A percentile compares a stretch with the other conserved stretches of the same genome.
phyloP scores from a whole-genome alignment of 2,797 vertebrate genomes.

The Sylvia borin region DNA sequence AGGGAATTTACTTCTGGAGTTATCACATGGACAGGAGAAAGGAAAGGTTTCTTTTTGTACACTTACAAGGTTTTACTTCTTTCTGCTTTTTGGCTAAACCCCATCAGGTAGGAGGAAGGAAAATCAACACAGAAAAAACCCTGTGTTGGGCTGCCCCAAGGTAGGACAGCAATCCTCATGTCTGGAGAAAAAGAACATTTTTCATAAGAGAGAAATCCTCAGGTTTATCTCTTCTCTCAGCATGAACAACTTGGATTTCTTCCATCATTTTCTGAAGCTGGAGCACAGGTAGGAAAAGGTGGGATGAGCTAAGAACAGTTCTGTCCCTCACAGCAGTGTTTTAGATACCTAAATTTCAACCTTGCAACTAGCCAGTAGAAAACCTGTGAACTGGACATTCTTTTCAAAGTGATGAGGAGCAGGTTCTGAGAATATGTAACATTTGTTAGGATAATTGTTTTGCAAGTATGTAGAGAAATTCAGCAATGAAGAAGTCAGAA shows the following conservation, averaged over 20 bases:
- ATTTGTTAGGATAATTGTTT: background rate
- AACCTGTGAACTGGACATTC: background rate
- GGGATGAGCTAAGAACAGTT: background rate
- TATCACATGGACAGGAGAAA: accelerated
- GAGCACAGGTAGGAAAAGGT: accelerated
- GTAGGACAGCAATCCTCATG: background rate
- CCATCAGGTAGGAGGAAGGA: background rate
- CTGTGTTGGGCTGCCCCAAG: background rate
- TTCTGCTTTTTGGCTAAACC: background rate
- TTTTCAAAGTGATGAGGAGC: background rate
- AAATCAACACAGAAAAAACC: background rate
- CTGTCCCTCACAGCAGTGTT: background rate
- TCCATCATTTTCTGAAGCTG: background rate
- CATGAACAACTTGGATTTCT: background rate
- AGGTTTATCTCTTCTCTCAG: background rate
- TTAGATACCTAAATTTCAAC: background rate
- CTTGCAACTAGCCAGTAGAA: background rate
- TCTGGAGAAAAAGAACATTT: background rate
- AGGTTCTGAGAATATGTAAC: background rate
- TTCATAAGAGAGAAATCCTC: background rate
- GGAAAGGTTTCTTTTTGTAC: background rate
- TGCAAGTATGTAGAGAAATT: background rate
- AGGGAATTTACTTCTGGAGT: background rate
- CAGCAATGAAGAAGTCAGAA: background rate
- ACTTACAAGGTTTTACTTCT: background rate